Conservation (phyloP, 2,797 vertebrate genomes). For the Chloroceryle inda region DNA sequence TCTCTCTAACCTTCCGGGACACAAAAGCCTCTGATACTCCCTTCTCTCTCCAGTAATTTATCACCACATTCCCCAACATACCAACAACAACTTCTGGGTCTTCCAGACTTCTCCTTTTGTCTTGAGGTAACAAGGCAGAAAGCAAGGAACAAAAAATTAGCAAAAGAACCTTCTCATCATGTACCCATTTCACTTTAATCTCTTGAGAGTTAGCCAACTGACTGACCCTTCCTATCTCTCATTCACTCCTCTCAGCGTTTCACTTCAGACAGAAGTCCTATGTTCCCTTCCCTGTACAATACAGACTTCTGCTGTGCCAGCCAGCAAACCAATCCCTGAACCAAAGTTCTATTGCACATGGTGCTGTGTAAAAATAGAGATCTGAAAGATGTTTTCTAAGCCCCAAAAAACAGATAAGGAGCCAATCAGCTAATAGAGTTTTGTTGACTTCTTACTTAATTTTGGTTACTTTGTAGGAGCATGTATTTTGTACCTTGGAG, state of each 20-base stretch:
- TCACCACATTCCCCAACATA: background rate
- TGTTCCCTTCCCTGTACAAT: background rate
- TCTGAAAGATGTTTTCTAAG: background rate
- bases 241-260: background rate
- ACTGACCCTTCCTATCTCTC: background rate
- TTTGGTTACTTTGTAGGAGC: background rate
- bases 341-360: background rate
- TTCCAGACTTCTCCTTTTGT: background rate
- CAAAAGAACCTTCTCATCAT: background rate
- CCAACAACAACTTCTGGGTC: background rate
- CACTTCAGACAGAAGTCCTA: background rate
- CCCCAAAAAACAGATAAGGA: rapidly evolving
- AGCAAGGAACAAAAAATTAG: background rate
- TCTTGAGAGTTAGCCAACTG: background rate
- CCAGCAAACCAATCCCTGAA: background rate
- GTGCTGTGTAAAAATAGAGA: background rate
- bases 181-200: background rate
- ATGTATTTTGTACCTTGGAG: background rate
- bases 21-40: background rate
- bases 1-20: background rate
- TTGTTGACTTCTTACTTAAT: background rate
- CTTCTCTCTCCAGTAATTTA: background rate
- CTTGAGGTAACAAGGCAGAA: background rate
- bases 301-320: background rate
- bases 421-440: background rate